These are phyloP conservation scores for Dendrocopos noguchii DNA, from an alignment of 2,113 vertebrate species.

Conservation along the genomic window DNA sequence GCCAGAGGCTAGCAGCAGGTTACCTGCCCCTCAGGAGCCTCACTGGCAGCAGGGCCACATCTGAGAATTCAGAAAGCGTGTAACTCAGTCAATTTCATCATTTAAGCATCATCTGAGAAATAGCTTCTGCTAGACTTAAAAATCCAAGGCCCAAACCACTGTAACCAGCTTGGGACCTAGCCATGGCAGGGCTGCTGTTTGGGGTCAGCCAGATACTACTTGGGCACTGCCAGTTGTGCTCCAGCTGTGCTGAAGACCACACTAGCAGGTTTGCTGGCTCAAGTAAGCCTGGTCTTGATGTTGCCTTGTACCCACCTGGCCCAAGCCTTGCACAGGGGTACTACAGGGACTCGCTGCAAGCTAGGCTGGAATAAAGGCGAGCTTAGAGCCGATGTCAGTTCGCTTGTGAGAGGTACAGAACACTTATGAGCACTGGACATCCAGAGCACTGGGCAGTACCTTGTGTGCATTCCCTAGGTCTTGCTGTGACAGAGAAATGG, in stretches of 20 bases:
- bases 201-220: not conserved
- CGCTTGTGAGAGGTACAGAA: not conserved
- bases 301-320: accelerated
- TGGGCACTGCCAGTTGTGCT: not conserved
- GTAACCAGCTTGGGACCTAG: not conserved
- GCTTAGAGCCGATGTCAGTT: not conserved
- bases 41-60: not conserved
- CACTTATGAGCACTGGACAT: not conserved
- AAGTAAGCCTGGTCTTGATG: not conserved
- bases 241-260: not conserved
- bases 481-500: not conserved
- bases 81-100: not conserved
- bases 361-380: not conserved
- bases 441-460: not conserved
- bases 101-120: not conserved
- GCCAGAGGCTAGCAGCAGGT: not conserved
- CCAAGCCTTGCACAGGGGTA: not conserved
- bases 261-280: not conserved
- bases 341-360: not conserved
- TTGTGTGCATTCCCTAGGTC: not conserved
- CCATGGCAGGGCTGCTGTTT: not conserved
- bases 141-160: not conserved
- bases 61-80: not conserved
- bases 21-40: not conserved
- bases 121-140: not conserved